phyloP scores from a whole-genome alignment of 2,888 invertebrate genomes.

The Tuta absoluta region DNA sequence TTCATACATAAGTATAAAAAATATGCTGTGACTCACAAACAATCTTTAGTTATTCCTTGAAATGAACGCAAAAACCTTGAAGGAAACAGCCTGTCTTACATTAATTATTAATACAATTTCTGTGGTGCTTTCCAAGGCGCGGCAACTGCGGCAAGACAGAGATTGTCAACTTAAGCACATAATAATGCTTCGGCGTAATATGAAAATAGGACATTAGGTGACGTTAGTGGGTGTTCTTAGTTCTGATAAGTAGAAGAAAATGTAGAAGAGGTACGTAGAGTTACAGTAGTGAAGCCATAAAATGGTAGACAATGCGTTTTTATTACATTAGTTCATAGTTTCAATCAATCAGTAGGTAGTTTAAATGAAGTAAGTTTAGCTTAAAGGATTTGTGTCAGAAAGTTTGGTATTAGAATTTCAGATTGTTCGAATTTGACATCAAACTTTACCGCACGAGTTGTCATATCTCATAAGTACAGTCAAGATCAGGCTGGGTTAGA shows the following conservation, averaged over 20 bases:
- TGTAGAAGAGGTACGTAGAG: background rate
- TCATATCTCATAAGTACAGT: too few species aligned
- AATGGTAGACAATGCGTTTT: background rate
- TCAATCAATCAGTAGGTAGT: too few species aligned
- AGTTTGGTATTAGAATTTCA: too few species aligned
- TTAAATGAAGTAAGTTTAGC: too few species aligned
- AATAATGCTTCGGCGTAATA: constrained; percentile 76
- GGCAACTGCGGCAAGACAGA: constrained; percentile 45
- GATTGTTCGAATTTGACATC: too few species aligned
- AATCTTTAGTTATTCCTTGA: background rate
- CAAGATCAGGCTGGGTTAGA: too few species aligned
- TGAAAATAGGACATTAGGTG: constrained; percentile 74
- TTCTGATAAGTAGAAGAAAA: background rate
- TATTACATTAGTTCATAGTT: too few species aligned
- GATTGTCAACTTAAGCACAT: constrained; percentile 72
- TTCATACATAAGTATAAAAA: background rate
- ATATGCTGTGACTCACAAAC: background rate
- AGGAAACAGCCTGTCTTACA: constrained; percentile 10
- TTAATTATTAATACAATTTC: constrained; percentile 27
- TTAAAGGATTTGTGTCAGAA: background rate
- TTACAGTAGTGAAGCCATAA: background rate
- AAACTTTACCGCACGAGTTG: too few species aligned
- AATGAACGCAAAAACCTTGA: background rate
- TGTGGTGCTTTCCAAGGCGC: constrained; percentile 37
- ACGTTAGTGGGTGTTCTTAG: constrained; percentile 75